Conservation (phyloP, 2,888 invertebrate species). For the Linnaemya vulpina region DNA sequence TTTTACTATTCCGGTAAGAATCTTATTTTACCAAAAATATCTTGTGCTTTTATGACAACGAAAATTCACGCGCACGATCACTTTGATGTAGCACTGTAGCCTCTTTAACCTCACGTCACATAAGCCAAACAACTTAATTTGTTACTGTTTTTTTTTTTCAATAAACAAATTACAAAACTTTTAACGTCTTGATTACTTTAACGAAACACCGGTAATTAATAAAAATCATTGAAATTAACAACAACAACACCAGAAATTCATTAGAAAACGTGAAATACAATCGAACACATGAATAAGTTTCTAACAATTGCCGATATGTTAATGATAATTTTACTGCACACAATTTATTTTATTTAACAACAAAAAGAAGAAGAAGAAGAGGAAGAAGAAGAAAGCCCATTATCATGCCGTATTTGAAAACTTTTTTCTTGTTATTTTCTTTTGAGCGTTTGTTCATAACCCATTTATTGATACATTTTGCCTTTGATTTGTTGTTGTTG, state of each 20-base stretch:
- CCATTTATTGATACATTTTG: constrained; percentile 16
- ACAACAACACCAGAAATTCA: constrained; percentile 22
- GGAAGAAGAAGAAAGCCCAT: constrained; percentile 63
- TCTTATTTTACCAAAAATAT: too few relatives aligned
- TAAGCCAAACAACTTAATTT: constrained; percentile 35
- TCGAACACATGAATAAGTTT: constrained; percentile 22
- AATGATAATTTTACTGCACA: constrained; percentile 54
- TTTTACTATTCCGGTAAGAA: too few relatives aligned
- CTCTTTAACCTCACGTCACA: constrained; percentile 10
- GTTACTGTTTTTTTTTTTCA: constrained; percentile 27
- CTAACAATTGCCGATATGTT: constrained; percentile 49
- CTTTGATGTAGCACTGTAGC: not conserved
- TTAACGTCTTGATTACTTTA: constrained; percentile 61
- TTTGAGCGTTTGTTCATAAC: constrained; percentile 34
- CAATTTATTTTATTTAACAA: constrained; percentile 23
- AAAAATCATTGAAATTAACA: constrained; percentile 46
- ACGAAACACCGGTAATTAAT: constrained; percentile 67
- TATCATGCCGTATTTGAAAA: constrained; percentile 53
- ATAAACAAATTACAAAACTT: constrained; percentile 48
- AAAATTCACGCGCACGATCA: not conserved
- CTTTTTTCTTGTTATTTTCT: constrained; percentile 7
- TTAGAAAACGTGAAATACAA: constrained; percentile 24
- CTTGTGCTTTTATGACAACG: not conserved
- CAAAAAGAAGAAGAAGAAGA: constrained; percentile 58
- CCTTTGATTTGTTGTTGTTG: not conserved